Percentiles rank a stretch among this genome's conserved stretches.
Conservation (phyloP, 35 echinoderm and acorn worm species). For the Ptychodera flava region DNA sequence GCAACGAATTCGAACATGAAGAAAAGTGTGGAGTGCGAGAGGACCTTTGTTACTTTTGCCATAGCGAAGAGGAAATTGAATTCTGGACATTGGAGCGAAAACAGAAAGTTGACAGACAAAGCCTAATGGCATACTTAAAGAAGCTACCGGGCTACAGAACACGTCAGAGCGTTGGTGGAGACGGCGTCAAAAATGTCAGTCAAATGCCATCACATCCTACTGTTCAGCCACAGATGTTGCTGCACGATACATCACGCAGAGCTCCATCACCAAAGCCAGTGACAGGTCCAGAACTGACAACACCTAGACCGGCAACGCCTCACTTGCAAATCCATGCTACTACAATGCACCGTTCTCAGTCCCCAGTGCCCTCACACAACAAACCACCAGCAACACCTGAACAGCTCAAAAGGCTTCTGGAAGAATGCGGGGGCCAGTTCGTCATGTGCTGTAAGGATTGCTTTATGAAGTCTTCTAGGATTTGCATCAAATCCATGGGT, state of each 20-base stretch:
- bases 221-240: too few species aligned
- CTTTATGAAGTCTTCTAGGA: neutral
- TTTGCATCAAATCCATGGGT: neutral
- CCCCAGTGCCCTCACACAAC: too few species aligned
- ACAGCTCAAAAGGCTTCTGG: neutral
- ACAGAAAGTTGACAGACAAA: neutral
- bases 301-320: too few species aligned
- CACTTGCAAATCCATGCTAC: too few species aligned
- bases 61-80: conserved; percentile 52
- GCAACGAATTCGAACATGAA: neutral
- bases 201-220: too few species aligned
- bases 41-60: conserved; percentile 68
- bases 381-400: too few species aligned
- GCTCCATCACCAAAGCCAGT: too few species aligned
- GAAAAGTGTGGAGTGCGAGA: neutral
- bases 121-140: neutral
- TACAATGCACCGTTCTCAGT: too few species aligned
- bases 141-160: neutral
- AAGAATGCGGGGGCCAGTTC: neutral
- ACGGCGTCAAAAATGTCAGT: too few species aligned
- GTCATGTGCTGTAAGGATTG: neutral
- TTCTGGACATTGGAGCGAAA: conserved; percentile 37
- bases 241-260: too few species aligned
- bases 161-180: too few species aligned
- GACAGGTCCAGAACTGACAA: too few species aligned